A percentile compares a stretch with the other conserved stretches of the same genome.
phyloP scores from a whole-genome alignment of 2,113 vertebrate genomes.

The Chloropsis hardwickii region DNA sequence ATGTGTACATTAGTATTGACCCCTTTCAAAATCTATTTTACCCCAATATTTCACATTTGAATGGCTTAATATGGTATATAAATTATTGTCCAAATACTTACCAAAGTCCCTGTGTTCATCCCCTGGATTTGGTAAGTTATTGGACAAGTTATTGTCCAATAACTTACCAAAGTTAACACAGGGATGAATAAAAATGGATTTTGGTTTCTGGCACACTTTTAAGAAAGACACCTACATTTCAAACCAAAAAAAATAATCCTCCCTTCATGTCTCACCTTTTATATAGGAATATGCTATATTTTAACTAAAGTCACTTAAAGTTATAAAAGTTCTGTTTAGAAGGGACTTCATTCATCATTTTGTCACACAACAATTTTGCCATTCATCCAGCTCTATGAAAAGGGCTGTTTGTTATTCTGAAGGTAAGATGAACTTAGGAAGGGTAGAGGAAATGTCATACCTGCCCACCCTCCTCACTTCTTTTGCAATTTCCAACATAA shows the following conservation, averaged over 20 bases:
- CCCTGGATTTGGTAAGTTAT: no score
- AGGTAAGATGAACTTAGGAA: not conserved
- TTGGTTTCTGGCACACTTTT: not conserved
- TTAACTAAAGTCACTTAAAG: not conserved
- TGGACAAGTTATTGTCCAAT: no score
- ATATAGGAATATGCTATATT: not conserved
- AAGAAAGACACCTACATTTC: not conserved
- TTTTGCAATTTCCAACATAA: not conserved
- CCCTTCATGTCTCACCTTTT: not conserved
- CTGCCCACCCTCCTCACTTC: not conserved
- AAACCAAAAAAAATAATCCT: not conserved
- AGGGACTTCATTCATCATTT: not conserved
- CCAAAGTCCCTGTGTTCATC: no score
- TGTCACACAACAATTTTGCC: not conserved
- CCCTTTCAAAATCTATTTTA: not conserved
- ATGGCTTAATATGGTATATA: not conserved
- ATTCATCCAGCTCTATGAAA: not conserved
- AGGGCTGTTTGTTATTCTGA: not conserved
- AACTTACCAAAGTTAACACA: not conserved
- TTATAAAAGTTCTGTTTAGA: not conserved
- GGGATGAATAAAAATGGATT: not conserved
- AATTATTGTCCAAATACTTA: not conserved
- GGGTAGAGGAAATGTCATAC: not conserved
- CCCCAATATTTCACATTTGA: not conserved
- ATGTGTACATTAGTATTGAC: not conserved